Base-by-base conservation (phyloP, 1,140 invertebrate species). In the Hermetia illucens region DNA sequence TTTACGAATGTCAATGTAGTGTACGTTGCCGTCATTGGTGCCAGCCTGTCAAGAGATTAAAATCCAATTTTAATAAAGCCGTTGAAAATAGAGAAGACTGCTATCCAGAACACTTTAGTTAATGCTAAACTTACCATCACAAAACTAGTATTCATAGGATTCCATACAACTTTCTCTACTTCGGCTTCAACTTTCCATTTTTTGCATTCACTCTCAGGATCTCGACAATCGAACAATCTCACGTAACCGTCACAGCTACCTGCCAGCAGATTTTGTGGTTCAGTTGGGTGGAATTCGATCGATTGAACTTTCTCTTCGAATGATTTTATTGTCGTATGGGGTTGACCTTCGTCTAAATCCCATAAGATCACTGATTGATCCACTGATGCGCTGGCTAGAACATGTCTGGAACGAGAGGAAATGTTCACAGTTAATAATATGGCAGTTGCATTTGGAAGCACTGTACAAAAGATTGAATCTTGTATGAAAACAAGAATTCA, bases 371-470 rank as follows among this genome's bases (percentile, higher is more conserved):
- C 75, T 5, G 82, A 84, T 47, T 74, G 67, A 62, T 97, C 93
- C 0, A 84, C 92, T 5, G 89, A 94, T 2, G 77, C 89, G 66
- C 89, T 94, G 0, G 90, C 89, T 44, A 96, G 56, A 27, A 94
- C 71, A 62, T 93, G 88, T 32, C 81, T 84, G 48, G n/a, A 48
- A 69, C 56, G 40, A 45, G 38, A 29, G 10, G 12, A 36, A 39
- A 39, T 36, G 6, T n/a, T n/a, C n/a, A n/a, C n/a, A n/a, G n/a
- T 9, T 34, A 17, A 34, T n/a, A 34, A 17, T 34, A 34, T 34
- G 9, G n/a, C n/a, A 27, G n/a, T 10, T 27, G 9, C 25, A 27
- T 10, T 10, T 27, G 25, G 25, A n/a, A 10, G 25, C n/a, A 10
- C 9, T n/a, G n/a, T 21, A 30, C 19, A 36, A 9, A 5, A 5